A percentile compares a stretch with the other conserved stretches of the same genome.
phyloP scores from a whole-genome alignment of 2,113 vertebrate genomes.

The Camarhynchus parvulus region DNA sequence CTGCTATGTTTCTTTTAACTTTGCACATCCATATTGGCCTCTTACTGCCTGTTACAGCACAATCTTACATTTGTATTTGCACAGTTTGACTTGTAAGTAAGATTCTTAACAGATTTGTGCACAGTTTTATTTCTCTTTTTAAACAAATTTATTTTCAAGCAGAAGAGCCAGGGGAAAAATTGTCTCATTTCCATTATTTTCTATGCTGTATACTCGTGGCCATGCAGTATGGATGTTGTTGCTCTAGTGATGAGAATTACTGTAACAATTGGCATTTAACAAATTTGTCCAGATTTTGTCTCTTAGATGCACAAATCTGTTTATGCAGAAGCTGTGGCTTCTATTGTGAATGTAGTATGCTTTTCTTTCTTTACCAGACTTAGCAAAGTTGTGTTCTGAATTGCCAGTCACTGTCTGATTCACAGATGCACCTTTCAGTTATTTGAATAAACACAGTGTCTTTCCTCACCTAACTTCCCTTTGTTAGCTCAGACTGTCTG shows the following conservation, averaged over 20 bases:
- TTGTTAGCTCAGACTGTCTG: constrained; percentile 19
- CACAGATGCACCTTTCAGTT: constrained; percentile 51
- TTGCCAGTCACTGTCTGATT: constrained; percentile 57
- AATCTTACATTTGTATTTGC: constrained; percentile 59
- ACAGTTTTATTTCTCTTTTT: neutral
- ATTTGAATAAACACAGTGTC: constrained; percentile 38
- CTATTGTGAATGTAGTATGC: constrained; percentile 44
- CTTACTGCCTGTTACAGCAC: constrained; percentile 64
- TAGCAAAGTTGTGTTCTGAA: constrained; percentile 42
- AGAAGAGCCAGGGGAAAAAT: neutral
- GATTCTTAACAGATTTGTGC: constrained; percentile 59
- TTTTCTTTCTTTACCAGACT: constrained; percentile 33
- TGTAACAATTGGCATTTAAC: constrained; percentile 38
- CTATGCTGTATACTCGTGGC: neutral
- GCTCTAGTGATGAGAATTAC: neutral
- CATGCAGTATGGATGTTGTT: constrained; percentile 15
- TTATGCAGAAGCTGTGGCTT: constrained; percentile 30
- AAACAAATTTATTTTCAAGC: constrained; percentile 14
- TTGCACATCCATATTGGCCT: constrained; percentile 75
- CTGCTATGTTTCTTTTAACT: constrained; percentile 77
- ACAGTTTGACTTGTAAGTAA: constrained; percentile 52
- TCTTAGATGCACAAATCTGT: constrained; percentile 49
- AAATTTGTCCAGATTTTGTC: constrained; percentile 2
- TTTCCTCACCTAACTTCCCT: constrained; percentile 7
- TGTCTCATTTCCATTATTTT: neutral